Conservation (phyloP, 2,113 vertebrate species). For the Pristiophorus japonicus region DNA sequence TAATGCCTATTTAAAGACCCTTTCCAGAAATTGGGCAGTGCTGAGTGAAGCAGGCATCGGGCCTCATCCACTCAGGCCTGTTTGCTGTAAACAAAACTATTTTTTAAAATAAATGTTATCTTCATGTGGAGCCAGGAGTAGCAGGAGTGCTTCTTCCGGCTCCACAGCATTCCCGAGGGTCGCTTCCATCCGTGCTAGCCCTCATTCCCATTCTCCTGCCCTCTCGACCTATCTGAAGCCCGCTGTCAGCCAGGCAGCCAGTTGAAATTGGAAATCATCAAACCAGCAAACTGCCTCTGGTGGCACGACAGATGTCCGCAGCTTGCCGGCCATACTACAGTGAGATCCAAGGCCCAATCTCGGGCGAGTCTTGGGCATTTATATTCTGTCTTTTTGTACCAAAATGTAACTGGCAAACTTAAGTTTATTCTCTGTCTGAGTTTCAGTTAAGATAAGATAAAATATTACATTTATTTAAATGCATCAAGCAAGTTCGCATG, state of each 20-base stretch:
- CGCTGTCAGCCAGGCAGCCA: no score
- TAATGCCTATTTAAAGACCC: no score
- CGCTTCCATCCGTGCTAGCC: neutral
- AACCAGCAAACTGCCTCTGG: neutral
- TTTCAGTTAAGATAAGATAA: neutral
- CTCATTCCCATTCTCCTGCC: neutral
- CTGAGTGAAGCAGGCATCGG: no score
- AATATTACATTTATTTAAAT: neutral
- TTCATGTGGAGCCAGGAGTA: neutral
- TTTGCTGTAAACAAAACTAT: neutral
- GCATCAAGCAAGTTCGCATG: no score
- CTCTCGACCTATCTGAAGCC: neutral
- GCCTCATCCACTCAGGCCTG: neutral
- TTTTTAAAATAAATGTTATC: neutral
- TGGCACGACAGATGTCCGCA: neutral
- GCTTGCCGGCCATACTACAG: neutral
- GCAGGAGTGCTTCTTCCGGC: neutral
- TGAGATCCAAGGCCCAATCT: neutral
- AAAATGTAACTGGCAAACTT: neutral
- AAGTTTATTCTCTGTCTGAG: neutral
- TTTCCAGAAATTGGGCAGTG: no score
- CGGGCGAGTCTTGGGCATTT: neutral
- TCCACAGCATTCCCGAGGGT: neutral
- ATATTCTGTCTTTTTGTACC: neutral
- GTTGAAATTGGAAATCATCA: neutral